A percentile compares a stretch with the other conserved stretches of the same genome.
Evolutionary conservation across 2,888 invertebrate genomes (phyloP).

Genomic region (Tetragonula carbonaria): DNA sequence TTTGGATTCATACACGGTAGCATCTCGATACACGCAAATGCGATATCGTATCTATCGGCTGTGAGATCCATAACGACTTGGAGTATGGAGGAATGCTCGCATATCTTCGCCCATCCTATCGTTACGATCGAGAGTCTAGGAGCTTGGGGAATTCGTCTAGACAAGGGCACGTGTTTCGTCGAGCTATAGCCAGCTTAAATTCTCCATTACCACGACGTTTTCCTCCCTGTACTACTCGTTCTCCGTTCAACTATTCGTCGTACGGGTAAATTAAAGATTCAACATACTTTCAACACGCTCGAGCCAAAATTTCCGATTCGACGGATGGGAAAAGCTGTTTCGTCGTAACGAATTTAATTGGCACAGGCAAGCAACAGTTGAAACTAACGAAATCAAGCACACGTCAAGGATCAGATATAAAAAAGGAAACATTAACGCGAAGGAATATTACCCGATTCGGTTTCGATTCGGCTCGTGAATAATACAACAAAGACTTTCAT

Average conservation of each 20-base stretch:
- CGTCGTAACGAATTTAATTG: conserved; percentile 22
- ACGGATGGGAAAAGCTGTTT: conserved; percentile 10
- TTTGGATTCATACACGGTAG: conserved; percentile 32
- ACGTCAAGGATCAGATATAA: not conserved
- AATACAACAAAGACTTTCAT: conserved; percentile 16
- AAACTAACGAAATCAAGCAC: conserved; percentile 3
- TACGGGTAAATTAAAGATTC: not conserved
- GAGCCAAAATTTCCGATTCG: not conserved
- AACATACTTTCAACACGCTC: not conserved
- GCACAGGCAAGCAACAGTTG: not conserved
- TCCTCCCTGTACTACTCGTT: not conserved
- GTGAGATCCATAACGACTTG: conserved; percentile 35
- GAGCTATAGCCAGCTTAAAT: conserved; percentile 13
- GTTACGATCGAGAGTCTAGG: conserved; percentile 32
- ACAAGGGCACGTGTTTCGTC: conserved; percentile 5
- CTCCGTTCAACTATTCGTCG: too few species aligned
- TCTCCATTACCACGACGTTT: not conserved
- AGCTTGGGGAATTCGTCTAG: conserved; percentile 31
- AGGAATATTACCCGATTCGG: not conserved
- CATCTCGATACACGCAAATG: conserved; percentile 53
- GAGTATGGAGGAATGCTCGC: conserved; percentile 21
- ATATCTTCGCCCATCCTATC: conserved; percentile 24
- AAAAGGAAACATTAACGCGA: not conserved
- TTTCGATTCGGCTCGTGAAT: not conserved
- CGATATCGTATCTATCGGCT: not conserved